phyloP scores from a whole-genome alignment of 1,140 invertebrate species.

The Luehdorfia chinensis region DNA sequence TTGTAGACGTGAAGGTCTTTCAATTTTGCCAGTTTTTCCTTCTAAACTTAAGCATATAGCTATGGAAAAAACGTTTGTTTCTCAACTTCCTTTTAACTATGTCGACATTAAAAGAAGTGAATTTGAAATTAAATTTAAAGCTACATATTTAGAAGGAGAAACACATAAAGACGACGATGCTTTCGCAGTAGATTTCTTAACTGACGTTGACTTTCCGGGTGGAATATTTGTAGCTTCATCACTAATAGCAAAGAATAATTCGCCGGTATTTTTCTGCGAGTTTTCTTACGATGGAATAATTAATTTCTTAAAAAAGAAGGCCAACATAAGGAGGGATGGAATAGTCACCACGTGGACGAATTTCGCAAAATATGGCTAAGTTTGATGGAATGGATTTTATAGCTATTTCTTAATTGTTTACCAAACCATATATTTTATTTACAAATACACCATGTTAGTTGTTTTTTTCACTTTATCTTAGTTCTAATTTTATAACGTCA shows the following conservation, averaged over 20 bases:
- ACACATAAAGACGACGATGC: constrained; percentile 46
- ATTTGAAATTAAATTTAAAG: constrained; percentile 46
- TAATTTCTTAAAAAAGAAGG: constrained; percentile 57
- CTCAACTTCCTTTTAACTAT: constrained; percentile 47
- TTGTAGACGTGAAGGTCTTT: constrained; percentile 59
- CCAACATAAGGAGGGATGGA: constrained; percentile 42
- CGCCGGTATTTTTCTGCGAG: constrained; percentile 61
- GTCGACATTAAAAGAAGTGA: constrained; percentile 38
- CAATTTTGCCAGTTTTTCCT: constrained; percentile 31
- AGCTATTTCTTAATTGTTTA: no score
- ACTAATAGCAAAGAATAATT: constrained; percentile 49
- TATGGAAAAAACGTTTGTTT: constrained; percentile 45
- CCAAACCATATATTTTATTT: no score
- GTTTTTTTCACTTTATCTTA: no score
- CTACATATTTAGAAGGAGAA: constrained; percentile 49
- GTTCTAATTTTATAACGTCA: no score
- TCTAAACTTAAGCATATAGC: constrained; percentile 37
- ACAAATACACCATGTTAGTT: no score
- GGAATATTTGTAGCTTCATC: constrained; percentile 49
- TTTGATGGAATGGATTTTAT: constrained; percentile 8
- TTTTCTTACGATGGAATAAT: constrained; percentile 65
- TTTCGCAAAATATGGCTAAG: constrained; percentile 74
- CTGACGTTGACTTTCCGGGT: constrained; percentile 62
- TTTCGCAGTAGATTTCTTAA: constrained; percentile 60
- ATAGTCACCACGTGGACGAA: constrained; percentile 74